A percentile compares a stretch with the other conserved stretches of the same genome.
These are phyloP conservation scores for Sclerodermus sp. DNA, from an alignment of 2,888 invertebrate genomes.

Conservation along the genomic window DNA sequence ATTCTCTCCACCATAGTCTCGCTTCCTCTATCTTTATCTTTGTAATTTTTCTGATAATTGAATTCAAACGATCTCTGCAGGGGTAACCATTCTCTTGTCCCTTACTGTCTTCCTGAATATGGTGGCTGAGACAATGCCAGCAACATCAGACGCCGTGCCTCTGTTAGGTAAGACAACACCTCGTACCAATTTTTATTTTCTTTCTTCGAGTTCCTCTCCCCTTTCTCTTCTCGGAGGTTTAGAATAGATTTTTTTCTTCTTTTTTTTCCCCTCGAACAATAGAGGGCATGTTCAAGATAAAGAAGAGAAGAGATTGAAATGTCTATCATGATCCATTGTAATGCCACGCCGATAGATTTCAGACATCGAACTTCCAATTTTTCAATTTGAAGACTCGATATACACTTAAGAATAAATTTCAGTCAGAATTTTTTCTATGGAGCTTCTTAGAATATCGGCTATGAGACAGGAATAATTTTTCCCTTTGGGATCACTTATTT, in stretches of 20 bases:
- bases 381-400: too few species aligned
- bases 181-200: background rate
- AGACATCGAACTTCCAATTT: too few species aligned
- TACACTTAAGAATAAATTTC: too few species aligned
- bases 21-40: background rate
- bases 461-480: too few species aligned
- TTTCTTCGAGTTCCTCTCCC: background rate
- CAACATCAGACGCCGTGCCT: constrained; percentile 92
- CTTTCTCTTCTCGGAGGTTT: too few species aligned
- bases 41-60: too few species aligned
- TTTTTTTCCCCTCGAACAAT: background rate
- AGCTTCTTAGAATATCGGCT: too few species aligned
- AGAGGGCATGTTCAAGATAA: background rate
- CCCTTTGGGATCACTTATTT: too few species aligned
- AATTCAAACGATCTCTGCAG: constrained; percentile 60
- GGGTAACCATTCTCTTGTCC: constrained; percentile 95
- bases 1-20: background rate
- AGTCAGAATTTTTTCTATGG: too few species aligned
- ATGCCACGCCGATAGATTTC: too few species aligned
- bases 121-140: constrained; percentile 98
- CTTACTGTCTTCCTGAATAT: constrained; percentile 98
- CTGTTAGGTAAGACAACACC: constrained; percentile 67
- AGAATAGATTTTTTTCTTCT: background rate
- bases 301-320: background rate
- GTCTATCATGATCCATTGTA: too few species aligned